Percentiles rank a stretch among this genome's conserved stretches.
phyloP scores from a whole-genome alignment of 1,140 invertebrate genomes.

The Ostrea denselamellosa region DNA sequence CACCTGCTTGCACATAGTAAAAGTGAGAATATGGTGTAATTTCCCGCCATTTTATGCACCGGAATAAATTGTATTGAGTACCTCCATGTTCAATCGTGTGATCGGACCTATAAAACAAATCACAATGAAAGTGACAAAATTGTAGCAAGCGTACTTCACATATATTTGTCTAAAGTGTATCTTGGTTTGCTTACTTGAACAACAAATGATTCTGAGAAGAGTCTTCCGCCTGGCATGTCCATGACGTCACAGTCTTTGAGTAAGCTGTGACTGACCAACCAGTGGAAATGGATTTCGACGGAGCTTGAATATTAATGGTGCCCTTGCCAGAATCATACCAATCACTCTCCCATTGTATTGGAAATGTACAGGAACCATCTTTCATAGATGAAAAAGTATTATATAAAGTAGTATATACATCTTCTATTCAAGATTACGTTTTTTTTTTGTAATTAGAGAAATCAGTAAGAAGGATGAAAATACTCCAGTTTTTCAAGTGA shows the following conservation, averaged over 20 bases:
- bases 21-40: constrained; percentile 40
- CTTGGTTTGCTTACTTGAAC: constrained; percentile 33
- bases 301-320: neutral
- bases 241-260: constrained; percentile 17
- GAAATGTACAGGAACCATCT: constrained; percentile 43
- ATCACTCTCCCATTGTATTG: constrained; percentile 22
- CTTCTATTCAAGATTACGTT: too few relatives aligned
- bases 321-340: constrained; percentile 43
- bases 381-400: neutral
- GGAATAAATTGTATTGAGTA: constrained; percentile 15
- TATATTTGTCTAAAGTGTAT: neutral
- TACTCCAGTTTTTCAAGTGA: neutral
- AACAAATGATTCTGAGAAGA: constrained; percentile 1
- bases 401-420: too few relatives aligned
- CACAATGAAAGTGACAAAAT: neutral
- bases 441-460: too few relatives aligned
- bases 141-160: neutral
- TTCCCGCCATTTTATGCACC: constrained; percentile 41
- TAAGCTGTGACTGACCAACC: constrained; percentile 39
- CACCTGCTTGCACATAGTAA: constrained; percentile 37
- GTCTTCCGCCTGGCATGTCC: constrained; percentile 41
- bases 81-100: constrained; percentile 19
- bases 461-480: too few relatives aligned
- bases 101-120: constrained; percentile 32
- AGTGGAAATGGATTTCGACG: constrained; percentile 1